phyloP scores from a whole-genome alignment of 2,113 vertebrate species.

The Quiscalus mexicanus region DNA sequence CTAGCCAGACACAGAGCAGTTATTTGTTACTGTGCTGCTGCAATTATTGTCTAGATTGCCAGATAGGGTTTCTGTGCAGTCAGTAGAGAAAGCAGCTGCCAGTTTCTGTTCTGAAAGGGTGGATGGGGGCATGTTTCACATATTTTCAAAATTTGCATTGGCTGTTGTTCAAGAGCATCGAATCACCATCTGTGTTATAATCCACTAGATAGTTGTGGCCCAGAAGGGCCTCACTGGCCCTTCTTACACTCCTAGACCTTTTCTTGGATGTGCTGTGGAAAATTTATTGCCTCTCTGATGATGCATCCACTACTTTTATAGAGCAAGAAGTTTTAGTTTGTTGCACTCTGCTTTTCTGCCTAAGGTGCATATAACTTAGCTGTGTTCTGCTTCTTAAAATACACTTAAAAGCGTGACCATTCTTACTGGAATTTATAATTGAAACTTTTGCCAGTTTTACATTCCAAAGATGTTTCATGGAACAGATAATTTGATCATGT shows the following conservation, averaged over 20 bases:
- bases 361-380: not conserved
- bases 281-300: not conserved
- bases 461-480: not conserved
- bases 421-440: not conserved
- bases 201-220: conserved; percentile 19
- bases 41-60: conserved; percentile 60
- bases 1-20: conserved; percentile 51
- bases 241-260: not conserved
- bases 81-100: conserved; percentile 50
- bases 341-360: not conserved
- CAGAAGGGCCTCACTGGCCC: conserved; percentile 50
- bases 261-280: not conserved
- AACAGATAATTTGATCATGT: not conserved
- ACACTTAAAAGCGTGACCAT: not conserved
- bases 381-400: not conserved
- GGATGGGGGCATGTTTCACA: conserved; percentile 51
- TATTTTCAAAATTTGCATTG: conserved; percentile 59
- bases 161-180: conserved; percentile 21
- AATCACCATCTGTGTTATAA: conserved; percentile 57
- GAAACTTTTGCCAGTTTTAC: not conserved
- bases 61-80: conserved; percentile 48
- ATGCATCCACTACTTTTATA: not conserved
- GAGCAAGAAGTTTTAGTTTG: not conserved
- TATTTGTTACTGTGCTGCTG: conserved; percentile 47
- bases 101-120: conserved; percentile 55